phyloP scores from a whole-genome alignment of 2,113 vertebrate species.

The Bos indicus region DNA sequence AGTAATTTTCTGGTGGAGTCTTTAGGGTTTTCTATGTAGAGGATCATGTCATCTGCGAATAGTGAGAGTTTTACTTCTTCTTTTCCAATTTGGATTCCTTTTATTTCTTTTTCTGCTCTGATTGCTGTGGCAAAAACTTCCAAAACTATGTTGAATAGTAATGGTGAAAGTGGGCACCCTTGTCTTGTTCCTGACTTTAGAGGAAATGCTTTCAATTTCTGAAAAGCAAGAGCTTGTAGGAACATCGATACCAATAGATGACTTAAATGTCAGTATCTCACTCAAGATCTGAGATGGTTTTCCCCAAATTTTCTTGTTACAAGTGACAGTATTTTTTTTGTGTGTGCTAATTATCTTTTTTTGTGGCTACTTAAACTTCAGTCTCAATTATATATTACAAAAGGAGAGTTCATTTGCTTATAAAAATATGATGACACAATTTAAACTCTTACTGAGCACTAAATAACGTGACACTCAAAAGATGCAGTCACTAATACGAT shows the following conservation, averaged over 20 bases:
- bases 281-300: background rate
- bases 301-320: background rate
- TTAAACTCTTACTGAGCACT: background rate
- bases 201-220: too few species aligned
- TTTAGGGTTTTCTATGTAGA: too few species aligned
- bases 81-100: too few species aligned
- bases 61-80: too few species aligned
- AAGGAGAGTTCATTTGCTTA: background rate
- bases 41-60: too few species aligned
- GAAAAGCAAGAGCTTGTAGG: background rate
- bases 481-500: background rate
- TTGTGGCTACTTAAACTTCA: background rate
- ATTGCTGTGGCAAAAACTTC: too few species aligned
- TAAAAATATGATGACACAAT: background rate
- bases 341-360: background rate
- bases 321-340: accelerated
- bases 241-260: background rate
- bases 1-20: too few species aligned
- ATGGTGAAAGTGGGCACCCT: too few species aligned
- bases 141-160: too few species aligned
- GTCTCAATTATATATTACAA: background rate
- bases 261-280: background rate
- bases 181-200: too few species aligned
- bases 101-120: too few species aligned
- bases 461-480: background rate